Base-by-base conservation (phyloP, 2,797 vertebrate genomes). In the Anisognathus igniventris region DNA sequence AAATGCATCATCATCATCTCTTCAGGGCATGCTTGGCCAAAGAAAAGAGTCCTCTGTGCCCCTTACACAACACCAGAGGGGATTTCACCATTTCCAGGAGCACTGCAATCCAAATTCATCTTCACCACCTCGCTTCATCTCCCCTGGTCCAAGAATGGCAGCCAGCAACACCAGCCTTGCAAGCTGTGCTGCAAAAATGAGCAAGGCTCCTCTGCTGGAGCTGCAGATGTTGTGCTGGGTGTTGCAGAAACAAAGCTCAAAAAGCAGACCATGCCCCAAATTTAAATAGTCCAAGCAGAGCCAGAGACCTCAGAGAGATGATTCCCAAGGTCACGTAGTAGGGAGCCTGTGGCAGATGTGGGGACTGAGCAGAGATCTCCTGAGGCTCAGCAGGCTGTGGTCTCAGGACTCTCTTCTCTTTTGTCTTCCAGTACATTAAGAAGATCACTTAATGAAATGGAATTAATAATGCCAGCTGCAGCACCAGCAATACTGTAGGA, bases 401-500 rank as follows among this genome's bases (percentile, higher is more conserved):
- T 80, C 85, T 88, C 85, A 68, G 70, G 53, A 47, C 76, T 60
- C 24, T 62, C 92, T 92, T 93, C 70, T 80, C 91, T 86, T 87
- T 93, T 95, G 92, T 94, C 92, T 96, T 92, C 66, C 76, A 88
- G 92, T 84, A 65, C 95, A 94, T 92, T 92, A 92, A 42, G 82
- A 93, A 66, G 87, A 91, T 88, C 76, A 62, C 56, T 92, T 96
- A 93, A 96, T 96, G 92, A 96, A 94, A 94, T 92, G 57, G 93
- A 89, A 86, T 95, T 96, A 95, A 93, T 92, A 94, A 92, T 81
- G 76, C 85, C 89, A 96, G 82, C 82, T 97, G 89, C 89, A 94
- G 70, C 56, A 92, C 89, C 95, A 95, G 82, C 91, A 93, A 42
- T 62, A 62, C 91, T 88, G 56, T 57, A 72, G 84, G n/a, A 71